These are phyloP conservation scores for Ditylenchus dipsaci DNA, from an alignment of 1,140 invertebrate species.

Conservation along the genomic window DNA sequence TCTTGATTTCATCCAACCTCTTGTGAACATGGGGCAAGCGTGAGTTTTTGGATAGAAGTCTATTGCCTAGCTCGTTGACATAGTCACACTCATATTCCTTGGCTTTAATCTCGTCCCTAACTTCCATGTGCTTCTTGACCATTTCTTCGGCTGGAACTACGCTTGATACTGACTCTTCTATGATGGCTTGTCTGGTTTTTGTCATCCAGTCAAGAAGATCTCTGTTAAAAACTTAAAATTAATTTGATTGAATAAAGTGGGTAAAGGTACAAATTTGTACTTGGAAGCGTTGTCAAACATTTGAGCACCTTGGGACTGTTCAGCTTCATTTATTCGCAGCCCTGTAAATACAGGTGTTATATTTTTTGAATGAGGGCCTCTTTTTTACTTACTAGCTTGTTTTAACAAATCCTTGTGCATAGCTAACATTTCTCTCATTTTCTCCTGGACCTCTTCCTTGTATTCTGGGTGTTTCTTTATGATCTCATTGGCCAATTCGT, in stretches of 20 bases:
- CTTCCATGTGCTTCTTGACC: conserved; percentile 82
- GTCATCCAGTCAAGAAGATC: conserved; percentile 76
- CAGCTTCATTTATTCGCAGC: conserved; percentile 64
- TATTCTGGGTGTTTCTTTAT: conserved; percentile 86
- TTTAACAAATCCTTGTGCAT: conserved; percentile 77
- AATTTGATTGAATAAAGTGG: background rate
- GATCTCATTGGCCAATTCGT: conserved; percentile 62
- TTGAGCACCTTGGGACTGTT: conserved; percentile 86
- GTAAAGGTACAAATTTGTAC: no score
- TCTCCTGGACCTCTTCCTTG: conserved; percentile 73
- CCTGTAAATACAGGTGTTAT: no score
- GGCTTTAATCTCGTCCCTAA: conserved; percentile 85
- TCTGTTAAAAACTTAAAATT: conserved; percentile 2
- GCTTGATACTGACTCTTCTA: conserved; percentile 59
- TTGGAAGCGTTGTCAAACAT: conserved; percentile 75
- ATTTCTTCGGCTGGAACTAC: conserved; percentile 73
- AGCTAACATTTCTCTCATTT: conserved; percentile 77
- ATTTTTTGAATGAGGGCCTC: no score
- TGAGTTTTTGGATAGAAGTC: conserved; percentile 60
- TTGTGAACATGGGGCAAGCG: conserved; percentile 57
- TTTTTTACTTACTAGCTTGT: conserved; percentile 24
- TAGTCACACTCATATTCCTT: conserved; percentile 74
- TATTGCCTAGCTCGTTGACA: conserved; percentile 61
- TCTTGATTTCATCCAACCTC: conserved; percentile 47
- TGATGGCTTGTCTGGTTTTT: conserved; percentile 58